A percentile compares a stretch with the other conserved stretches of the same genome.
These are phyloP conservation scores for Sebastes hubbsi DNA, from an alignment of 2,797 vertebrate species.

Conservation along the genomic window DNA sequence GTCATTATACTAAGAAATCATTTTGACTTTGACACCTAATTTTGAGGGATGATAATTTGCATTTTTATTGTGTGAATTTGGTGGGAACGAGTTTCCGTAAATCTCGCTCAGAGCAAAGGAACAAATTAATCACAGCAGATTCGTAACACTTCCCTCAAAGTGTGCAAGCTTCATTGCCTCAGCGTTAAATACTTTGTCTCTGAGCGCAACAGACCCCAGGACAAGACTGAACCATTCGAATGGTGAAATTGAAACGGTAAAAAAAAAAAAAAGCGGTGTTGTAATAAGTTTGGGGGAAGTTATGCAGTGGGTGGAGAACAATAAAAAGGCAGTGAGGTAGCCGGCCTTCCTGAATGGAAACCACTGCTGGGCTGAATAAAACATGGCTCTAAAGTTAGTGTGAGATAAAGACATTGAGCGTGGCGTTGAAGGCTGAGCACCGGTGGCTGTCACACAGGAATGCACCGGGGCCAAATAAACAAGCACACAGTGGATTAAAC, in stretches of 20 bases:
- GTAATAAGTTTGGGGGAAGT: neutral
- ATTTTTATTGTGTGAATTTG: neutral
- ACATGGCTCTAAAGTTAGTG: slow-evolving; percentile 12
- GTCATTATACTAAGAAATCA: neutral
- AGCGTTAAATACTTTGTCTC: neutral
- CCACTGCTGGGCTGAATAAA: slow-evolving; percentile 29
- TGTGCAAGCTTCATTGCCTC: neutral
- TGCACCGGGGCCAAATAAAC: slow-evolving; percentile 43
- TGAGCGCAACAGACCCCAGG: neutral
- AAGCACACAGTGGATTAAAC: slow-evolving; percentile 16
- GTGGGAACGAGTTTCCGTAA: neutral
- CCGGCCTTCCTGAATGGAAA: slow-evolving; percentile 21
- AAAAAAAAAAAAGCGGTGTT: neutral
- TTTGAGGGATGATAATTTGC: neutral
- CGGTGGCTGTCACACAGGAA: slow-evolving; percentile 56
- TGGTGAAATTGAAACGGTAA: slow-evolving; percentile 16
- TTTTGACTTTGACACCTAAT: neutral
- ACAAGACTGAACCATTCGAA: neutral
- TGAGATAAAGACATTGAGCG: slow-evolving; percentile 33
- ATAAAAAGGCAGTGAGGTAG: slow-evolving; percentile 29
- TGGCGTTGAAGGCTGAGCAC: slow-evolving; percentile 14
- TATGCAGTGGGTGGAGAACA: slow-evolving; percentile 16
- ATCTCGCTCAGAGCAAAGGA: neutral
- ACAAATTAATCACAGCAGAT: neutral
- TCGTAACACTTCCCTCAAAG: neutral